Base-by-base conservation (phyloP, 1,140 invertebrate species). In the Zaprionus ornatus region DNA sequence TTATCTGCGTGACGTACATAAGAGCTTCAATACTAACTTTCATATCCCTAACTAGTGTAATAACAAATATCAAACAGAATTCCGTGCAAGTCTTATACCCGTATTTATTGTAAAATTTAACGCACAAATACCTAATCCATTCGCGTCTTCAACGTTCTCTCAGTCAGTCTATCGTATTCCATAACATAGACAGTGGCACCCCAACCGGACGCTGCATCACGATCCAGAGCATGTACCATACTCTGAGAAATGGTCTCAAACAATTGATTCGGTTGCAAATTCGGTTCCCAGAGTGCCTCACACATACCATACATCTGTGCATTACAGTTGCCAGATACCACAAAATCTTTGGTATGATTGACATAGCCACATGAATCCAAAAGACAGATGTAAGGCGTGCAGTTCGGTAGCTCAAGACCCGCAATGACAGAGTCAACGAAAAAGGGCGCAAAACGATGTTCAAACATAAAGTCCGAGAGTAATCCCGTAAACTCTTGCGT, bases 371-470 rank as follows among this genome's bases (percentile, higher is more conserved):
- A 17, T 21, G 23, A 27, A 27, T 61, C 59, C 15, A 61, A 12
- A n/a, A 4, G 5, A 6, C 59, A 61, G 0, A 61, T 17, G 15
- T 61, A 61, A 5, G 59, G 40, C 9, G 19, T 0, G 1, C 19
- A 4, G 1, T 15, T 19, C 1, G 19, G 0, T 1, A 4, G 0
- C 25, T 61, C 25, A 12, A 61, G 21, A 13, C 59, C 59, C 10
- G 40, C 59, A 2, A 61, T 4, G 9, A 61, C 13, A 1, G 40
- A 13, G 19, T 61, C 40, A 13, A 61, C 15, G 19, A 12, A 27
- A 23, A 17, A 61, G 0, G 59, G 40, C 10, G 15, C 59, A 19
- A 45, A 42, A n/a, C 59, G 40, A 45, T 61, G n/a, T 9, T 61
- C 40, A 4, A 17, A 61, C 3, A 61, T 25, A n/a, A 45, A 45